Base-by-base conservation (phyloP, 1,140 invertebrate genomes). In the Calosoma granatense region DNA sequence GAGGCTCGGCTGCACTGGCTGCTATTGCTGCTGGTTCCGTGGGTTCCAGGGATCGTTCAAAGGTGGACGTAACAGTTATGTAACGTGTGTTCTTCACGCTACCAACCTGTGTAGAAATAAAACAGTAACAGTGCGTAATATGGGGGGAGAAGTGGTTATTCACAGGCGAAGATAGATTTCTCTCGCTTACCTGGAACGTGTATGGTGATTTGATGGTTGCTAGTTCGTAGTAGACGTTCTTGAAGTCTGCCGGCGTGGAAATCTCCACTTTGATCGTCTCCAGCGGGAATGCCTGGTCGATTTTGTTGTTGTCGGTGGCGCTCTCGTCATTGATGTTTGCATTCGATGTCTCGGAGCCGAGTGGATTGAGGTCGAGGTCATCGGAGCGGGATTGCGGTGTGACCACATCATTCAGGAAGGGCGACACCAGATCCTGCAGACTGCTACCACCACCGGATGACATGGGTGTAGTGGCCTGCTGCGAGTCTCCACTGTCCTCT, bases 121-220 rank as follows among this genome's bases (percentile, higher is more conserved):
- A 55, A 58, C 56, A 53, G n/a, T n/a, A n/a, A n/a, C n/a, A 58
- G 12, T n/a, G n/a, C n/a, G n/a, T n/a, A n/a, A n/a, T n/a, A n/a
- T n/a, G n/a, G n/a, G n/a, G n/a, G 36, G 15, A 60, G 59, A n/a
- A n/a, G n/a, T n/a, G n/a, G n/a, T n/a, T n/a, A n/a, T n/a, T n/a
- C 26, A 36, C 26, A 6, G n/a, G 26, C n/a, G 26, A 9, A 36
- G n/a, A 36, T 36, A 9, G 26, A n/a, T 36, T 9, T 36, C 6
- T 36, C n/a, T n/a, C 26, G n/a, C 53, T 60, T 74, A 91, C 88
- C 79, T 92, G 87, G 72, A 92, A 93, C 20, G 87, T 84, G 65
- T 91, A 92, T 0, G 90, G 90, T 51, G 88, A 90, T 68, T 89
- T 90, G 56, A 93, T 88, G 0, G 90, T 93, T 3, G 89, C 90